These are phyloP conservation scores for Deilephila elpenor DNA, from an alignment of 2,888 invertebrate genomes.

Conservation along the genomic window DNA sequence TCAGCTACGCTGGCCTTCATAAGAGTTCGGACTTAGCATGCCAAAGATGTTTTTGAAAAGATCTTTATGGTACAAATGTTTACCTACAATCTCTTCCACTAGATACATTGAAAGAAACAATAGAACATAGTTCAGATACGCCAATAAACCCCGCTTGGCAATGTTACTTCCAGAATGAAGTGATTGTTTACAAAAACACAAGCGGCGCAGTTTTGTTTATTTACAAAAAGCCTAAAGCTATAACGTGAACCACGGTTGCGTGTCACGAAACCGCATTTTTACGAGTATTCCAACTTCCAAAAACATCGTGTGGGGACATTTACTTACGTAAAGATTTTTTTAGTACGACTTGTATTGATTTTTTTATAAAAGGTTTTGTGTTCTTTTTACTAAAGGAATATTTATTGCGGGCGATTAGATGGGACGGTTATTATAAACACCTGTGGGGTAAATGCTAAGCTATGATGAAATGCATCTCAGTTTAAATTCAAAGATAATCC, in stretches of 20 bases:
- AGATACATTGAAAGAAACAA: neutral
- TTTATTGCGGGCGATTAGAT: neutral
- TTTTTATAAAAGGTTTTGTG: neutral
- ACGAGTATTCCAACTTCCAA: constrained; percentile 45
- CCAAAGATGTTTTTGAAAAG: too few species aligned
- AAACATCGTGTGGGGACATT: constrained; percentile 45
- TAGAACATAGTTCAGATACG: neutral
- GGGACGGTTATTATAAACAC: neutral
- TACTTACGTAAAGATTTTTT: constrained; percentile 38
- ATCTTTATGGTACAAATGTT: too few species aligned
- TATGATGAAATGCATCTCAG: neutral
- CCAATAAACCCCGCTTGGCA: neutral
- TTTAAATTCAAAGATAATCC: constrained; percentile 3
- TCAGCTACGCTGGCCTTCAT: too few species aligned
- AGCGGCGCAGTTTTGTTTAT: constrained; percentile 32
- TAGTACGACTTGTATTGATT: constrained; percentile 5
- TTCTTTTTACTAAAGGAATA: neutral
- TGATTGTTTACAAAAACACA: constrained; percentile 12
- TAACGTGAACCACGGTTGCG: constrained; percentile 40
- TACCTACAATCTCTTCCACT: neutral
- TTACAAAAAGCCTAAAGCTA: constrained; percentile 42
- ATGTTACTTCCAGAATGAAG: neutral
- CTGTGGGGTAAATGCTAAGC: constrained; percentile 9
- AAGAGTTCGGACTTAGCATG: too few species aligned
- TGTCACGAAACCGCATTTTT: constrained; percentile 53